Evolutionary conservation across 2,888 invertebrate genomes (phyloP).

Genomic region (Rhogogaster chlorosoma): DNA sequence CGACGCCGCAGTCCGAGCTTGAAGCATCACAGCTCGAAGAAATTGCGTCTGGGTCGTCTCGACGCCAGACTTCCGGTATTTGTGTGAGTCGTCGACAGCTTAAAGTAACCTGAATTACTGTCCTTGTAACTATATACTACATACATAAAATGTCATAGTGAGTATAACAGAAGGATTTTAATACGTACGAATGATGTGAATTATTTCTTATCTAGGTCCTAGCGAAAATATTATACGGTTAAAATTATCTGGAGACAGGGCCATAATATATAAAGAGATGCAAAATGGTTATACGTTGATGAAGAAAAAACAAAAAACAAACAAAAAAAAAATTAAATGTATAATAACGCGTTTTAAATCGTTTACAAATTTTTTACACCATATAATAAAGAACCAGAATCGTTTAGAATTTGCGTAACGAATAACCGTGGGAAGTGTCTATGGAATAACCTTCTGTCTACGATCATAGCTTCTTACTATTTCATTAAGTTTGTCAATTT

Average conservation of each 20-base stretch:
- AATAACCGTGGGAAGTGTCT: slow-evolving; percentile 8
- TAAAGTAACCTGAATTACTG: slow-evolving; percentile 33
- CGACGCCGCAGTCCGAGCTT: not conserved
- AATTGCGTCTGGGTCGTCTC: slow-evolving; percentile 54
- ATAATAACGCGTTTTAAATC: slow-evolving; percentile 2
- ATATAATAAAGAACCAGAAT: not conserved
- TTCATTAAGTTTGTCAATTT: slow-evolving; percentile 2
- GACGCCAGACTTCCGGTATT: slow-evolving; percentile 60
- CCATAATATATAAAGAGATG: not conserved
- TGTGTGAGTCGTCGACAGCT: slow-evolving; percentile 56
- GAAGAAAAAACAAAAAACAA: not conserved
- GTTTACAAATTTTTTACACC: slow-evolving; percentile 42
- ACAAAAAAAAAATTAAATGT: not conserved
- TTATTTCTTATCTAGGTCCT: slow-evolving; percentile 17
- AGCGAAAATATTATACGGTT: slow-evolving; percentile 7
- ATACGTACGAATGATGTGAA: slow-evolving; percentile 19
- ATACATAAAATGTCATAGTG: not conserved
- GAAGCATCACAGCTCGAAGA: slow-evolving; percentile 48
- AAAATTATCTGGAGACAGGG: slow-evolving; percentile 8
- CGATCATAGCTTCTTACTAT: slow-evolving; percentile 57
- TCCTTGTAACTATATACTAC: slow-evolving; percentile 45
- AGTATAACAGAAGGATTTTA: slow-evolving; percentile 37
- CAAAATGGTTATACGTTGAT: not conserved
- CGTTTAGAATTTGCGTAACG: slow-evolving; percentile 24
- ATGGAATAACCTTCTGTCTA: slow-evolving; percentile 37